These are phyloP conservation scores for Heliconius hortense DNA, from an alignment of 2,888 invertebrate genomes.

Conservation along the genomic window DNA sequence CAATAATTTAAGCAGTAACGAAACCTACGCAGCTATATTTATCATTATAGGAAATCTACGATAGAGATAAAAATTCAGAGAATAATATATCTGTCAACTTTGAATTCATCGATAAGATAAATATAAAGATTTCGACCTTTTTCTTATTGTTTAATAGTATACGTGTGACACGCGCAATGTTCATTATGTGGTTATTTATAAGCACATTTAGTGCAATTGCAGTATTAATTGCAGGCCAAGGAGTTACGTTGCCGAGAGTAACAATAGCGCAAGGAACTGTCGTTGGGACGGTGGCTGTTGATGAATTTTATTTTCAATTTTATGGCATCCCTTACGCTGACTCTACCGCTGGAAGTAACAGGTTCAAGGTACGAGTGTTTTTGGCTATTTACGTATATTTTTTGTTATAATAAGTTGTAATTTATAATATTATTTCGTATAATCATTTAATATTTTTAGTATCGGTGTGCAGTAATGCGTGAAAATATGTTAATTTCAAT, in stretches of 20 bases:
- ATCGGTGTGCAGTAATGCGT: no score
- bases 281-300: constrained; percentile 53
- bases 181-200: constrained; percentile 51
- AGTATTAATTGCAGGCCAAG: constrained; percentile 46
- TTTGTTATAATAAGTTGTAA: no score
- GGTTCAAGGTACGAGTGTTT: constrained; percentile 62
- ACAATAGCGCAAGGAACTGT: constrained; percentile 61
- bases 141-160: constrained; percentile 26
- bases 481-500: no score
- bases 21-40: background rate
- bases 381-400: no score
- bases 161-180: constrained; percentile 38
- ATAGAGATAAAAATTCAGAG: constrained; percentile 22
- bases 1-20: background rate
- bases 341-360: constrained; percentile 63
- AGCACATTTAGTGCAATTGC: constrained; percentile 45
- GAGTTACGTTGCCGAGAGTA: constrained; percentile 47
- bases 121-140: background rate
- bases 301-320: constrained; percentile 60
- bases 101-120: constrained; percentile 39
- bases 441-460: no score
- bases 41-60: constrained; percentile 13
- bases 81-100: constrained; percentile 27
- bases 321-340: constrained; percentile 73
- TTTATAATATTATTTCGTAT: no score